Conservation (phyloP, 2,888 invertebrate genomes). For the Leptinotarsa rubiginosa region DNA sequence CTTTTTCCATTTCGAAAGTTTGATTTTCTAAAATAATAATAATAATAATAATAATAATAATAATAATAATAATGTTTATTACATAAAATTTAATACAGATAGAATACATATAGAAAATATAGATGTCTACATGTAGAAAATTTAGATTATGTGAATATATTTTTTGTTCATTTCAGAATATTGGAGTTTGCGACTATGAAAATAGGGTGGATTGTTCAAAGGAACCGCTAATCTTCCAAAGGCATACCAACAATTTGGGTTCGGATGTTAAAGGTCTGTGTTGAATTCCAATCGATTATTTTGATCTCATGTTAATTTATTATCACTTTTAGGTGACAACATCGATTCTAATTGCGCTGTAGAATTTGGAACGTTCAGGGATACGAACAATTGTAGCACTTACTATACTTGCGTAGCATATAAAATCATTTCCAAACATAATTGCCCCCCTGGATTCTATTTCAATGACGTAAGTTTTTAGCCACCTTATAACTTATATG, state of each 20-base stretch:
- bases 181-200: slow-evolving; percentile 45
- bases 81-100: too few species aligned
- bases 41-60: too few species aligned
- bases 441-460: slow-evolving; percentile 71
- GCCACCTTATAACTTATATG: too few species aligned
- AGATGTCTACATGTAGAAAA: too few species aligned
- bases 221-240: slow-evolving; percentile 25
- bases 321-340: slow-evolving; percentile 10
- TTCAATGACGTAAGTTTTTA: slow-evolving; percentile 58
- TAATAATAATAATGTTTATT: too few species aligned
- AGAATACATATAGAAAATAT: too few species aligned
- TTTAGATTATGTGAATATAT: too few species aligned
- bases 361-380: slow-evolving; percentile 73
- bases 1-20: too few species aligned
- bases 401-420: slow-evolving; percentile 73
- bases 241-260: not conserved
- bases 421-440: slow-evolving; percentile 68
- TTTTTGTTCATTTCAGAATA: slow-evolving; percentile 37
- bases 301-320: not conserved
- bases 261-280: not conserved
- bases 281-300: not conserved
- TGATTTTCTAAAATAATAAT: too few species aligned
- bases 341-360: slow-evolving; percentile 66
- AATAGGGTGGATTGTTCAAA: slow-evolving; percentile 45
- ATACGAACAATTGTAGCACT: slow-evolving; percentile 72